Conservation (phyloP, 2,113 vertebrate genomes). For the Saccopteryx leptura region DNA sequence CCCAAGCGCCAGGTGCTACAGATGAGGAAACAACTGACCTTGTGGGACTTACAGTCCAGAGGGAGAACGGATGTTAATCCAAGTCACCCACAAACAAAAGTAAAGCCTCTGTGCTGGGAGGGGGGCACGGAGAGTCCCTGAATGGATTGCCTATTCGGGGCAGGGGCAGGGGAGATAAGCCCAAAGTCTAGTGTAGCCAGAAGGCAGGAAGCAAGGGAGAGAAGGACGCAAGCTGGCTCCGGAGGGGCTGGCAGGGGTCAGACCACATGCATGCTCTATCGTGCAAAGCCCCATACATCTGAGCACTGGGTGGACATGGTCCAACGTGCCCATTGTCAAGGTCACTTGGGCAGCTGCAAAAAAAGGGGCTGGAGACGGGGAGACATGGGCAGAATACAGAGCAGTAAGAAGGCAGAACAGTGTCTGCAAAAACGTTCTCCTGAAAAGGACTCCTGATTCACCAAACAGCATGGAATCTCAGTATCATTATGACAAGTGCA, state of each 20-base stretch:
- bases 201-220: neutral
- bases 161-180: neutral
- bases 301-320: neutral
- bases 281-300: neutral
- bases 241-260: neutral
- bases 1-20: neutral
- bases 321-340: neutral
- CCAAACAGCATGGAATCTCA: neutral
- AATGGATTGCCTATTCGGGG: neutral
- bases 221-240: neutral
- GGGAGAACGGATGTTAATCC: neutral
- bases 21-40: neutral
- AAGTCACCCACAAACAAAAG: neutral
- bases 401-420: neutral
- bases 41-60: neutral
- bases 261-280: accelerated
- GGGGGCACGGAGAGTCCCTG: accelerated
- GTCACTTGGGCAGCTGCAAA: neutral
- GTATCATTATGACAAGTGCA: neutral
- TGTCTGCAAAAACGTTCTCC: neutral
- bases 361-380: neutral
- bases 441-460: neutral
- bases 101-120: neutral
- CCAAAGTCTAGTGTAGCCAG: neutral
- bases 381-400: neutral